Percentiles rank a stretch among this genome's conserved stretches.
These are phyloP conservation scores for Cotesia glomerata DNA, from an alignment of 1,140 invertebrate genomes.

Conservation along the genomic window DNA sequence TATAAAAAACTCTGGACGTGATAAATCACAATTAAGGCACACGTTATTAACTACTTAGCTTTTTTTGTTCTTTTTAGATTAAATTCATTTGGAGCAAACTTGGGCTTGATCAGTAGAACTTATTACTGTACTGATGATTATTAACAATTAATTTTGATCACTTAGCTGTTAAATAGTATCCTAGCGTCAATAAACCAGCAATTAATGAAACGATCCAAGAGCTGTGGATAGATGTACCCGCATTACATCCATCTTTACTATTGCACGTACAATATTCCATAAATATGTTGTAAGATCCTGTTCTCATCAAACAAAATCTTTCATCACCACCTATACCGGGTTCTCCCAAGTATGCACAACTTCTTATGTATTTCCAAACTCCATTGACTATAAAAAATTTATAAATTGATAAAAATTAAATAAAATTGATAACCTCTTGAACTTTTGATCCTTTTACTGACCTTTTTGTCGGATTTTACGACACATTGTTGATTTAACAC, in stretches of 20 bases:
- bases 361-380: conserved; percentile 87
- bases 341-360: conserved; percentile 88
- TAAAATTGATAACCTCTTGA: no score
- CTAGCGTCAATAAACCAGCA: conserved; percentile 27
- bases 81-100: neutral
- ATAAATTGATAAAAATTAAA: neutral
- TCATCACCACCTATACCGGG: conserved; percentile 89
- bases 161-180: conserved; percentile 15
- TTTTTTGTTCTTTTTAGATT: no score
- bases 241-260: conserved; percentile 90
- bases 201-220: conserved; percentile 31
- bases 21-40: conserved; percentile 2
- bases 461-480: conserved; percentile 93
- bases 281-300: conserved; percentile 91
- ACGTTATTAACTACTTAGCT: neutral
- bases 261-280: conserved; percentile 93
- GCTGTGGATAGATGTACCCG: conserved; percentile 51
- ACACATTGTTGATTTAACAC: conserved; percentile 83
- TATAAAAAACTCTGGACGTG: neutral
- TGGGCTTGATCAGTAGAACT: neutral
- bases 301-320: conserved; percentile 87
- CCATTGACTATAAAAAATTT: conserved; percentile 77
- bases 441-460: conserved; percentile 45
- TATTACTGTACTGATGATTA: neutral
- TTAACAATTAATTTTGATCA: neutral